Evolutionary conservation across 1,140 invertebrate species (phyloP), one percentile per base, ranked within the genome.

Genomic region (Rhysida immarginata): DNA sequence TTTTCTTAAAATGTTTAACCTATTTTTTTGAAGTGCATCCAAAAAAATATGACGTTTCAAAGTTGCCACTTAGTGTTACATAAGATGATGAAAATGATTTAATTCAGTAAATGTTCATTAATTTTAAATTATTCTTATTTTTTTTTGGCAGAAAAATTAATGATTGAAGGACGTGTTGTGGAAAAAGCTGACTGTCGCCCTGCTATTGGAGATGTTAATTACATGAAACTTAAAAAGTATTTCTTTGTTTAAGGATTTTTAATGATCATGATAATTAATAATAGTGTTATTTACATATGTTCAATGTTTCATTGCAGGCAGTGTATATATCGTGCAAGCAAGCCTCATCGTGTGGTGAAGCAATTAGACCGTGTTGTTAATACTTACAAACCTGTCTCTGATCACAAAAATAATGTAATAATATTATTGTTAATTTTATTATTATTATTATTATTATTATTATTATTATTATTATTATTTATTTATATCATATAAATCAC

Each of bases 121-220:
- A 5, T n/a, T n/a, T n/a, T n/a, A n/a, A n/a, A n/a, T n/a, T n/a
- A n/a, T 54, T 48, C n/a, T 18, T 23, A 21, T 13, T 8, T 53
- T 11, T 29, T 49, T 23, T 54, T 45, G 2, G 75, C 77, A 62
- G 89, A 92, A 58, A 91, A 88, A 69, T 70, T 96, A 1, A 81
- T 78, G 57, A 81, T 96, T 75, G 89, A 94, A 75, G 93, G 93
- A 0, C 83, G 85, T 66, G 93, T 96, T 63, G 86, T 92, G 26
- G 90, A 96, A 69, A 89, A 91, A 69, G 74, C 94, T 29, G 93
- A 97, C 71, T 96, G 92, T 69, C 77, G 85, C 35, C 92, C 93
- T 26, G 5, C 18, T 8, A 82, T 87, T 69, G 85, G 77, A 73
- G 87, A 94, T 68, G 81, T 74, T 54, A 83, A 79, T 63, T 97